Conservation (phyloP, 2,113 vertebrate genomes). For the Poeciliopsis occidentalis region DNA sequence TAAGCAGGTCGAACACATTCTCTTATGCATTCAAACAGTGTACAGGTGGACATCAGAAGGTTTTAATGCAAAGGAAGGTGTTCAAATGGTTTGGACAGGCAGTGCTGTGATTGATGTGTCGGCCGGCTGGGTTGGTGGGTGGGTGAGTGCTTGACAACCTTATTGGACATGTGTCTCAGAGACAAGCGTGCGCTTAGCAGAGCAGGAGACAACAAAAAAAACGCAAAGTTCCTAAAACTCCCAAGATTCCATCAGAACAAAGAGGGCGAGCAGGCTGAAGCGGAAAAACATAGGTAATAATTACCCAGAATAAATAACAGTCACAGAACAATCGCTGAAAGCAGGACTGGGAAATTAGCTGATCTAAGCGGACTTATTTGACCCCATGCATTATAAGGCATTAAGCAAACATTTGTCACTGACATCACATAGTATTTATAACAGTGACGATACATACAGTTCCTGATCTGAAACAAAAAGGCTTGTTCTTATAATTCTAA, state of each 20-base stretch:
- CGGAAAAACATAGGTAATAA: conserved; percentile 65
- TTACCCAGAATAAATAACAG: conserved; percentile 80
- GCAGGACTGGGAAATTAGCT: conserved; percentile 64
- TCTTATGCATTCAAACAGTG: conserved; percentile 11
- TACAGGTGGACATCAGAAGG: conserved; percentile 28
- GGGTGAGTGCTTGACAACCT: conserved; percentile 34
- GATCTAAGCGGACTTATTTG: conserved; percentile 67
- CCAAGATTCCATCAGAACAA: conserved; percentile 58
- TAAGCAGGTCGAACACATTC: conserved; percentile 43
- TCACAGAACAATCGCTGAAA: conserved; percentile 77
- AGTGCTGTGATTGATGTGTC: conserved; percentile 36
- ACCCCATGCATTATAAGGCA: conserved; percentile 82
- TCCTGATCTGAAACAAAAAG: conserved; percentile 60
- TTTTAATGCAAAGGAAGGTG: conserved; percentile 26
- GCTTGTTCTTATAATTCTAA: conserved; percentile 35
- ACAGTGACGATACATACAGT: conserved; percentile 75
- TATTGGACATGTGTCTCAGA: conserved; percentile 34
- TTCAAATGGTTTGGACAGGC: conserved; percentile 27
- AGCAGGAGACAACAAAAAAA: conserved; percentile 45
- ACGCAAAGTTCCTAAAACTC: conserved; percentile 37
- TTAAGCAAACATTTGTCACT: conserved; percentile 75
- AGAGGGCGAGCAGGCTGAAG: conserved; percentile 24
- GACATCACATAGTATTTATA: conserved; percentile 75
- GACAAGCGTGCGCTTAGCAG: conserved; percentile 50
- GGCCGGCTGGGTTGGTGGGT: neutral